A percentile compares a stretch with the other conserved stretches of the same genome.
phyloP scores from a whole-genome alignment of 2,797 vertebrate genomes.

The Hozukius guyotensis region DNA sequence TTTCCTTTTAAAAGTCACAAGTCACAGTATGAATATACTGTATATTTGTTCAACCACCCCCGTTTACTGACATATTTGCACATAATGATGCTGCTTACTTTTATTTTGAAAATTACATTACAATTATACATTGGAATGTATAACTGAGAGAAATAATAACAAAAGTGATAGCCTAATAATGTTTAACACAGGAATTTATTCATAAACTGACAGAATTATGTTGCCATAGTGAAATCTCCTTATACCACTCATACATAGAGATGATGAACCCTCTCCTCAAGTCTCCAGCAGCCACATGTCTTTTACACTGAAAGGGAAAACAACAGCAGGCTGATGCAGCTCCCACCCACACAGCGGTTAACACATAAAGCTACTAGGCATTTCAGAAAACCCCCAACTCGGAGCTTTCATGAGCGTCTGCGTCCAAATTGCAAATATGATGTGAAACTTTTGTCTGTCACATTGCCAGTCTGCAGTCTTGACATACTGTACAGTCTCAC shows the following conservation, averaged over 20 bases:
- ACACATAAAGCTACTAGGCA: slow-evolving; percentile 30
- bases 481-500: background rate
- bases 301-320: slow-evolving; percentile 18
- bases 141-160: background rate
- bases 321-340: slow-evolving; percentile 53
- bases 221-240: background rate
- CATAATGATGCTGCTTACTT: background rate
- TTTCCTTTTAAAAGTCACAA: background rate
- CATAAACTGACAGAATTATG: background rate
- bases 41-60: background rate
- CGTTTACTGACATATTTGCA: background rate
- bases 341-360: slow-evolving; percentile 47
- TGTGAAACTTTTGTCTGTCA: background rate
- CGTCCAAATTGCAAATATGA: background rate
- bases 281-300: slow-evolving; percentile 39
- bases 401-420: background rate
- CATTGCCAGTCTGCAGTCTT: background rate
- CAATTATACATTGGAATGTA: background rate
- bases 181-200: background rate
- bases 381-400: slow-evolving; percentile 13
- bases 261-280: background rate
- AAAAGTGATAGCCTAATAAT: background rate
- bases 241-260: background rate
- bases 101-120: background rate
- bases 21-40: background rate